Evolutionary conservation across 2,113 vertebrate species (phyloP).

Genomic region (Pomatostomus ruficeps): DNA sequence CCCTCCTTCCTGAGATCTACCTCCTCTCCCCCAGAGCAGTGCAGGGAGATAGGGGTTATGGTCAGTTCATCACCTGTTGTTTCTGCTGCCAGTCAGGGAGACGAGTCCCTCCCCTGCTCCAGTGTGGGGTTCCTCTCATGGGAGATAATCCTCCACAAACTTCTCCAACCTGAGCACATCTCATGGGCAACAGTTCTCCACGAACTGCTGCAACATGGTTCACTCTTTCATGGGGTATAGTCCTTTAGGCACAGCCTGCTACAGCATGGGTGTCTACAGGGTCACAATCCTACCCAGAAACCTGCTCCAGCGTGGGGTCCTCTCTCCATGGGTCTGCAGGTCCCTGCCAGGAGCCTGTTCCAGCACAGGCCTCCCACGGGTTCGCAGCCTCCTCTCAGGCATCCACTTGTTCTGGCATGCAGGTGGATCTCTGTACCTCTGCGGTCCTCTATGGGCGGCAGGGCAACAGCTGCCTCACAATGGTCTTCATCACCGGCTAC

Average conservation of each 20-base stretch:
- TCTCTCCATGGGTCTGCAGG: neutral
- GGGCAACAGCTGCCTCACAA: neutral
- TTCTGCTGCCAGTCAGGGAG: neutral
- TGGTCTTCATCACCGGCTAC: neutral
- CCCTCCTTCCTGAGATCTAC: neutral
- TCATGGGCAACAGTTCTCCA: neutral
- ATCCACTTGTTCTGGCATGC: neutral
- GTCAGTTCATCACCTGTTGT: neutral
- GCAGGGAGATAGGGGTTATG: neutral
- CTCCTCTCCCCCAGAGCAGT: neutral
- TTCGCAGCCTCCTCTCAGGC: neutral
- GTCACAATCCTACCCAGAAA: neutral
- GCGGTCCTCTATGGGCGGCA: neutral
- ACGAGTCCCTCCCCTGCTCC: neutral
- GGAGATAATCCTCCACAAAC: neutral
- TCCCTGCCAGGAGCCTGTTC: neutral
- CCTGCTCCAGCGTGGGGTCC: neutral
- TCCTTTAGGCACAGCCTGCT: neutral
- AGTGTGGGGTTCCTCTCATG: neutral
- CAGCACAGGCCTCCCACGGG: neutral
- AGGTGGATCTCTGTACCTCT: neutral
- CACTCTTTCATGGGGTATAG: neutral
- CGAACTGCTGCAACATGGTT: neutral
- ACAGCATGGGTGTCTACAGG: fast-evolving
- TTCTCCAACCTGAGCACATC: neutral